A percentile compares a stretch with the other conserved stretches of the same genome.
Conservation (phyloP, 1,140 invertebrate species). For the Phymorhynchus buccinoides region DNA sequence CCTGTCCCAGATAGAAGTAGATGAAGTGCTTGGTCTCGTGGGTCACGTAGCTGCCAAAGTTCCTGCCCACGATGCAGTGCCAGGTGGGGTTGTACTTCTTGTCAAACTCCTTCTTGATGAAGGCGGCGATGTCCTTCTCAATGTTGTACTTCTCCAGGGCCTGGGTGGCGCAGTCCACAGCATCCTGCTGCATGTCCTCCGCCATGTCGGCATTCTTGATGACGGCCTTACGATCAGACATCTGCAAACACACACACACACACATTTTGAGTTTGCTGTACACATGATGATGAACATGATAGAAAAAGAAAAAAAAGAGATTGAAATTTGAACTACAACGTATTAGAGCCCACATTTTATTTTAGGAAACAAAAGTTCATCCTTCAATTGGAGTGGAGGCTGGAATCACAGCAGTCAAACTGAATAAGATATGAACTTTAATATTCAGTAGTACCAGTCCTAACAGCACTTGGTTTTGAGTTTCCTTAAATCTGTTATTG, state of each 20-base stretch:
- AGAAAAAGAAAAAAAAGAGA: not conserved
- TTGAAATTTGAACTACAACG: not conserved
- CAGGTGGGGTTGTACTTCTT: conserved; percentile 91
- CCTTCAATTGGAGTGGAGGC: too few species aligned
- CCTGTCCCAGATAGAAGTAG: conserved; percentile 76
- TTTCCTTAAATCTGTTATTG: too few species aligned
- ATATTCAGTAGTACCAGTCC: too few species aligned
- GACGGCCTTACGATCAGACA: conserved; percentile 98
- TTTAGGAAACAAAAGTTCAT: not conserved
- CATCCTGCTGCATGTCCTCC: conserved; percentile 99
- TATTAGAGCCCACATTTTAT: not conserved
- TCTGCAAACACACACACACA: conserved; percentile 66
- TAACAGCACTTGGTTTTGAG: too few species aligned
- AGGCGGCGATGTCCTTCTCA: conserved; percentile 99
- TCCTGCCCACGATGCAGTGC: conserved; percentile 94
- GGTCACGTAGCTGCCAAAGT: conserved; percentile 95
- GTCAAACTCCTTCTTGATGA: conserved; percentile 96
- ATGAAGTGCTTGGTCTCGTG: conserved; percentile 98
- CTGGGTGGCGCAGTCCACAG: conserved; percentile 97
- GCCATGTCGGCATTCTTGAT: conserved; percentile 99
- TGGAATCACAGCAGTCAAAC: too few species aligned
- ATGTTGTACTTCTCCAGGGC: conserved; percentile 99
- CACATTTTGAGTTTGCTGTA: not conserved
- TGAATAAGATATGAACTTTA: too few species aligned
- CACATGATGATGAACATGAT: not conserved